phyloP scores from a whole-genome alignment of 2,797 vertebrate species.

The Leptoclinus maculatus region DNA sequence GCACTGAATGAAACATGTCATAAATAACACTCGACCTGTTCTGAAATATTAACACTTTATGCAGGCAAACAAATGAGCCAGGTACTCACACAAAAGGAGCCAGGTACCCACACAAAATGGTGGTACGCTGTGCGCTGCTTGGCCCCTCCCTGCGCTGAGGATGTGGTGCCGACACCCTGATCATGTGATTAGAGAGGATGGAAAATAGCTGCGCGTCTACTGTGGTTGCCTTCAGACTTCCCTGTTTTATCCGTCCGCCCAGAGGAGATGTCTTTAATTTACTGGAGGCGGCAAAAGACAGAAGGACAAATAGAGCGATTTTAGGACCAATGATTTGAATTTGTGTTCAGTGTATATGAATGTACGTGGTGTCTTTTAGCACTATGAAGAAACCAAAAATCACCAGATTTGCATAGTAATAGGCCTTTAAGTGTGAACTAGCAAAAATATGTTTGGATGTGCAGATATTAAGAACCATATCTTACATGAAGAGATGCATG shows the following conservation, averaged over 20 bases:
- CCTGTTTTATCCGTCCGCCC: constrained; percentile 48
- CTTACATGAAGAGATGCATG: constrained; percentile 28
- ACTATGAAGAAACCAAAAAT: constrained; percentile 4
- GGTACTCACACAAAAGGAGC: constrained; percentile 78
- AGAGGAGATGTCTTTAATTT: constrained; percentile 57
- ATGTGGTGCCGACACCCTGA: constrained; percentile 78
- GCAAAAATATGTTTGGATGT: constrained; percentile 9
- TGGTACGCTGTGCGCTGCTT: constrained; percentile 73
- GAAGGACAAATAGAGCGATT: constrained; percentile 35
- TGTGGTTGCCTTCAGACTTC: constrained; percentile 67
- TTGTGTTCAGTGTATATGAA: neutral
- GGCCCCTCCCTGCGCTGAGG: constrained; percentile 75
- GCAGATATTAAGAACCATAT: constrained; percentile 10
- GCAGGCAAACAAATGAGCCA: constrained; percentile 82
- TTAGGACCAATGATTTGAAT: neutral
- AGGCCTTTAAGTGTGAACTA: neutral
- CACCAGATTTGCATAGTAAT: neutral
- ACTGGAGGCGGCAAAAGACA: constrained; percentile 15
- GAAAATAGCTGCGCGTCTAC: constrained; percentile 69
- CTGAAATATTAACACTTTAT: constrained; percentile 50
- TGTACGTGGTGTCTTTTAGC: neutral
- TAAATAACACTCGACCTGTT: constrained; percentile 17
- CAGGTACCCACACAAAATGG: constrained; percentile 88
- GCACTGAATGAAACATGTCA: constrained; percentile 26
- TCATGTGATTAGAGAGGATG: constrained; percentile 81